These are phyloP conservation scores for Phyllotreta striolata DNA, from an alignment of 2,888 invertebrate species.

Conservation along the genomic window DNA sequence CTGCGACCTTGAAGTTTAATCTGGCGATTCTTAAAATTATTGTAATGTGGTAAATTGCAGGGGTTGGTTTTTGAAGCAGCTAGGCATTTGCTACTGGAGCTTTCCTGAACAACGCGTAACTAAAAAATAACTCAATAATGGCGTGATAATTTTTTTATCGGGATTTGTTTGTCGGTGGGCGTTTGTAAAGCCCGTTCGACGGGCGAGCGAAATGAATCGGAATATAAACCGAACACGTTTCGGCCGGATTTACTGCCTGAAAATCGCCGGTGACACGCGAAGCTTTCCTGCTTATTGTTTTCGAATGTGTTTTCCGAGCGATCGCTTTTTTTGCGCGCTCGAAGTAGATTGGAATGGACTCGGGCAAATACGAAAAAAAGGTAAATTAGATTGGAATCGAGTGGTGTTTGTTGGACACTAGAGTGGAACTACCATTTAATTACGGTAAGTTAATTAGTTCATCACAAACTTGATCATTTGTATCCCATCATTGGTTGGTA, in stretches of 20 bases:
- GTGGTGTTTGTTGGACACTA: background rate
- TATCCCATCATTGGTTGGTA: no score
- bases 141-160: no score
- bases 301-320: slow-evolving; percentile 15
- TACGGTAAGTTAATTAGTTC: background rate
- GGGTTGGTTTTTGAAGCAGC: no score
- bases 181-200: no score
- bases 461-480: no score
- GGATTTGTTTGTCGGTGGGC: no score
- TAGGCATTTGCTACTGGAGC: no score
- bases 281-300: slow-evolving; percentile 6
- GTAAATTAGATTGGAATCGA: slow-evolving; percentile 3
- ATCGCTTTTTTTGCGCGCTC: slow-evolving; percentile 12
- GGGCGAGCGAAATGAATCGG: background rate
- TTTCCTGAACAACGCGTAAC: no score
- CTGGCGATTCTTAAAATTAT: no score
- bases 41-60: no score
- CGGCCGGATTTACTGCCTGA: background rate
- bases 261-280: slow-evolving; percentile 17
- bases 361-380: slow-evolving; percentile 12
- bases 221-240: background rate
- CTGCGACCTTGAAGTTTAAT: no score
- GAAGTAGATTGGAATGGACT: background rate
- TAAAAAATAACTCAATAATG: no score
- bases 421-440: background rate